Base-by-base conservation (phyloP, 2,888 invertebrate genomes). In the Cerceris ruficornis region DNA sequence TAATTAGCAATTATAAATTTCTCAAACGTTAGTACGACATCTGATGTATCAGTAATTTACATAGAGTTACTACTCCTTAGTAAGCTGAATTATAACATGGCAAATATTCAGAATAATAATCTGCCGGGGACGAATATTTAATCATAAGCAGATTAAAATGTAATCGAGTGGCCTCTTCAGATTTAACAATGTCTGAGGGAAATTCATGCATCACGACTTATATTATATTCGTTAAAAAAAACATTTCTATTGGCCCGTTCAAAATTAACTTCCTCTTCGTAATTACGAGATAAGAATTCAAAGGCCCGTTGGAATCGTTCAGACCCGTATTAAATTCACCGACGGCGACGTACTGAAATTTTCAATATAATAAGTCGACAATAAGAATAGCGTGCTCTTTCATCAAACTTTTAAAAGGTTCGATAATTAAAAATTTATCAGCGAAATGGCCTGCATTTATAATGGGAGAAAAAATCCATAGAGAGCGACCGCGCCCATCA, bases 401-500 rank as follows among this genome's bases (percentile, higher is more conserved):
- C 52, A 52, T 79, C 0, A 70, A 76, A 70, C 57, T 78, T 73
- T 69, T 50, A 46, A 68, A 64, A 41, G 52, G 17, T 52, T 42
- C 7, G 15, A 59, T 81, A 84, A 89, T 89, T 90, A 88, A 87
- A 84, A 88, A 87, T 89, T 85, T 84, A 88, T 86, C 75, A 60
- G 67, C 46, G 42, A 78, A 83, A 69, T 76, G 73, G 71, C 64
- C 68, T 87, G 88, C 85, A 89, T 90, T 89, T 89, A 89, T 90
- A 90, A 91, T 90, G 86, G 82, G 72, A 73, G 81, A 84, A 89
- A 89, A 91, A 89, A 91, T 91, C 91, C 86, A 91, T 91, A 90
- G 85, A 89, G 87, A 85, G 81, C 87, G 87, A 87, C 91, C 91
- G 90, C 91, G 89, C 91, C 91, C 90, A 90, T 91, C 90, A 91